Base-by-base conservation (phyloP, 2,113 vertebrate genomes). In the Neolamprologus caudopunctatus region DNA sequence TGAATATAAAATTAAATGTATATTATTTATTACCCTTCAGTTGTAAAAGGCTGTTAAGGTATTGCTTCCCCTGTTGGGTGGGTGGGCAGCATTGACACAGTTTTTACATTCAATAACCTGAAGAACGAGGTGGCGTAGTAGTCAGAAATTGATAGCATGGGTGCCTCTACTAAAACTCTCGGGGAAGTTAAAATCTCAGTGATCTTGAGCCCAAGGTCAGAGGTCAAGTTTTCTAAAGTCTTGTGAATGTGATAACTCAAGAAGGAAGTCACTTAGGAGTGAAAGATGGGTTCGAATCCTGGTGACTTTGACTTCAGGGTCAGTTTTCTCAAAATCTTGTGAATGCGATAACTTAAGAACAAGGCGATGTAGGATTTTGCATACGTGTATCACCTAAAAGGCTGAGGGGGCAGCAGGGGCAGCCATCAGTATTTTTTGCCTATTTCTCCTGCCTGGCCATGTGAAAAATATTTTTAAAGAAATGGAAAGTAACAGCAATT, bases 361-460 rank as follows among this genome's bases (percentile, higher is more conserved):
- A 31, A 61, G 28, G 26, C 5, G 2, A 19, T 3, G 14, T 31
- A 58, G 8, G 57, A 31, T 31, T 17, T 61, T 61, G 5, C 5
- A 17, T 10, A 61, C 0, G 2, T 1, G 14, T 61, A 17, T 2
- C 28, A 1, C 1, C 28, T 28, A 33, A 31, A 61, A 61, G 0
- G 0, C 57, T 33, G 57, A 61, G 28, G 26, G 14, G 28, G 28
- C 57, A 58, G 26, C 13, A 16, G 1, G 0, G 26, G 14, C 3
- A 10, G 16, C 16, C 2, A 1, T 61, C 16, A 1, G 2, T 19
- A 33, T 26, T 75, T 73, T 75, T 11, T 40, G 4, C 24, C 21
- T 47, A 45, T 45, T 73, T 47, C 68, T 45, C 40, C 21, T 73
- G 7, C 3, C 24, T 73, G 5, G 28, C 14, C 35, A 28, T 42